Evolutionary conservation across 2,113 vertebrate species (phyloP).

Genomic region (Andinoacara biseriatus): DNA sequence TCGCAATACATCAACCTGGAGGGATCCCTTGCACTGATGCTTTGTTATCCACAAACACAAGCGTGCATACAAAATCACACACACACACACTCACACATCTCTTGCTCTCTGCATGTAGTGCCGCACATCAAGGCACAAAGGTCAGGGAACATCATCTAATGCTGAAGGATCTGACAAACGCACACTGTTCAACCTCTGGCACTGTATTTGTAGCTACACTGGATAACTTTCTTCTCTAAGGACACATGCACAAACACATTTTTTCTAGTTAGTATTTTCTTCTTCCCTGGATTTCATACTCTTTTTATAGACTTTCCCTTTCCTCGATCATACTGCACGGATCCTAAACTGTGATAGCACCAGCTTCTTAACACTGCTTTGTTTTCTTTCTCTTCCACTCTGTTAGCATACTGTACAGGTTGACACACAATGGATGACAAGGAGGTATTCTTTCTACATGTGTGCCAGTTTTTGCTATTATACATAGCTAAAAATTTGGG

Average conservation of each 20-base stretch:
- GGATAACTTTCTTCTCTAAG: slow-evolving; percentile 42
- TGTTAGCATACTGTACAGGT: slow-evolving; percentile 1
- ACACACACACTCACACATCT: slow-evolving; percentile 30
- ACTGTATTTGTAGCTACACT: slow-evolving; percentile 65
- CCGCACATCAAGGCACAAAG: slow-evolving; percentile 62
- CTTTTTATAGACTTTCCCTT: slow-evolving; percentile 46
- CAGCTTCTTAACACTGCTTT: slow-evolving; percentile 51
- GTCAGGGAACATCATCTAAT: slow-evolving; percentile 73
- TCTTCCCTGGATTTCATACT: slow-evolving; percentile 54
- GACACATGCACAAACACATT: slow-evolving; percentile 35
- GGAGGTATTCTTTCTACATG: not conserved
- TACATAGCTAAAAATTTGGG: not conserved
- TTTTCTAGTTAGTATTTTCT: slow-evolving; percentile 50
- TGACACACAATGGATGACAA: not conserved
- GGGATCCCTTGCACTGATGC: slow-evolving; percentile 58
- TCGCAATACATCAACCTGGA: slow-evolving; percentile 59
- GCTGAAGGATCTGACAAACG: slow-evolving; percentile 29
- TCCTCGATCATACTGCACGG: slow-evolving; percentile 25
- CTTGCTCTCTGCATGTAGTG: slow-evolving; percentile 78
- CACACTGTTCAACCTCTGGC: slow-evolving; percentile 43
- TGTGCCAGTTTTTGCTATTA: slow-evolving; percentile 17
- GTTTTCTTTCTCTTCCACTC: slow-evolving; percentile 17
- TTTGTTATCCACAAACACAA: slow-evolving; percentile 12
- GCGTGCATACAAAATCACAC: slow-evolving; percentile 37
- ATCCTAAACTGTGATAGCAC: slow-evolving; percentile 67